Evolutionary conservation across 2,888 invertebrate species (phyloP), one percentile per base, ranked within the genome.

Genomic region (Dysmachus trigonus): DNA sequence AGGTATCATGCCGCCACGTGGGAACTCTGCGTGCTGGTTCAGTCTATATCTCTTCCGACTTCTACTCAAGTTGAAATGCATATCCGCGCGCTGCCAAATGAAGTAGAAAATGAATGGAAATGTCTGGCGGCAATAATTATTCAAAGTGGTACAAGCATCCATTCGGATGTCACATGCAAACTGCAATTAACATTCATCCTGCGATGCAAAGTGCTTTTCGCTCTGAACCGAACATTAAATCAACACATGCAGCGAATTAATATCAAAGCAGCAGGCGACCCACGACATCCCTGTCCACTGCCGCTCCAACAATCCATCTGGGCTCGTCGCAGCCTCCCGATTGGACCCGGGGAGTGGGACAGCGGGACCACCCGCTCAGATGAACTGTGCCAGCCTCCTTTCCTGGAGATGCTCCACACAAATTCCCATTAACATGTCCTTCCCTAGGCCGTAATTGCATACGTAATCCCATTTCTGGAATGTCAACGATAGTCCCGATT

Each of bases 91-190:
- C 51, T 31, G 30, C 79, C 27, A 82, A 82, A 82, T 82, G 53
- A 71, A 82, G 62, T 53, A 62, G 62, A 82, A 82, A 62, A 82
- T 71, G 62, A 82, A 82, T 82, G 82, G 82, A 18, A 31, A 62
- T 71, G 30, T n/a, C 35, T 71, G 71, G 47, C 62, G 82, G 62
- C 71, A 71, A 82, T 82, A 82, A 82, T 82, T 82, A 82, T 82
- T 82, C 82, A 82, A 62, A 82, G 82, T 53, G 35, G 22, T 82
- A 62, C 13, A 82, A 62, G 53, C 82, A 82, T 82, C 82, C 35
- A 82, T 82, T 82, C 82, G 53, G 82, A 82, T 82, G 82, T 82
- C 82, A 82, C 62, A 82, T 82, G 71, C 62, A 82, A 82, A 33
- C 71, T 82, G 62, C 82, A 62, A 82, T 82, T 82, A 82, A 62